Evolutionary conservation across 2,797 vertebrate species (phyloP).

Genomic region (Brachyrhaphis roseni): DNA sequence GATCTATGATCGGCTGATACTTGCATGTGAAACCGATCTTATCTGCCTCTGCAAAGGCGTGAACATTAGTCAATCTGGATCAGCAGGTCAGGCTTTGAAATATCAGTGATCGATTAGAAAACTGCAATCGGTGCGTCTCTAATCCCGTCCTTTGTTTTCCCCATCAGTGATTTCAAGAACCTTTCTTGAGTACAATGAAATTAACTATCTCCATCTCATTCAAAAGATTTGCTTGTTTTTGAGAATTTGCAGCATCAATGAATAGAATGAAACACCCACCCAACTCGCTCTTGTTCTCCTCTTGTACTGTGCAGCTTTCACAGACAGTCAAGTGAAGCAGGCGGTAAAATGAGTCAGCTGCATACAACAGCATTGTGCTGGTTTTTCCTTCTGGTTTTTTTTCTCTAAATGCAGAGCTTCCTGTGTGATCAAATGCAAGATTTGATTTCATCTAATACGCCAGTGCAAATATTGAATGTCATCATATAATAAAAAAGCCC

Average conservation of each 20-base stretch:
- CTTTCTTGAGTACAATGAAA: not conserved
- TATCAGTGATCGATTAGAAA: not conserved
- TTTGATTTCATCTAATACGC: conserved; percentile 6
- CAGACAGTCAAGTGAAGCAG: conserved; percentile 47
- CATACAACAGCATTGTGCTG: conserved; percentile 30
- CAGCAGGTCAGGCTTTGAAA: not conserved
- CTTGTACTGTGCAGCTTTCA: conserved; percentile 55
- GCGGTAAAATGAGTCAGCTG: conserved; percentile 58
- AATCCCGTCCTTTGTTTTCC: not conserved
- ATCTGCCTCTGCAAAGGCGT: not conserved
- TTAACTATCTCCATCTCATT: conserved; percentile 40
- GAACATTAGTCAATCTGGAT: not conserved
- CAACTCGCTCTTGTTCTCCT: conserved; percentile 51
- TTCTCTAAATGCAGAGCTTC: not conserved
- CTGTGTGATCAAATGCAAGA: conserved; percentile 16
- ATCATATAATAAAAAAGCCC: not conserved
- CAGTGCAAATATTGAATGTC: not conserved
- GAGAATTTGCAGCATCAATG: conserved; percentile 58
- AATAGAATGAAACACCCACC: conserved; percentile 65
- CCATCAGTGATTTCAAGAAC: not conserved
- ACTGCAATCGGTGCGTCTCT: not conserved
- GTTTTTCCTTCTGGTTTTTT: not conserved
- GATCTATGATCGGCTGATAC: not conserved
- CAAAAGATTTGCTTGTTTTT: conserved; percentile 37
- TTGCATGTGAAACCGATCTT: not conserved